phyloP scores from a whole-genome alignment of 2,888 invertebrate genomes.

The Trichogramma evanescens region DNA sequence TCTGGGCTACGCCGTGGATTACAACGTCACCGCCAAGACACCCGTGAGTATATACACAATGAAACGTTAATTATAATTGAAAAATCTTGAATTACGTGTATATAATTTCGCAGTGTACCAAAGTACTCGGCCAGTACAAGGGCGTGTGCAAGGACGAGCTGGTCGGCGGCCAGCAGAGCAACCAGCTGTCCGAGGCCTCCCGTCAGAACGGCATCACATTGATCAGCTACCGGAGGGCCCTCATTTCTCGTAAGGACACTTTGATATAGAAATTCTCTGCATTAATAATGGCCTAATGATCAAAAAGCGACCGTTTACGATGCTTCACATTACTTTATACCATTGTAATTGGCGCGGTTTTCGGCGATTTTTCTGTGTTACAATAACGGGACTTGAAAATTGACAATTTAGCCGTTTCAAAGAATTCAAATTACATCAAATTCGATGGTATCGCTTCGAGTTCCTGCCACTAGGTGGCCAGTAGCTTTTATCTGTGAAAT shows the following conservation, averaged over 20 bases:
- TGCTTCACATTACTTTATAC: not conserved
- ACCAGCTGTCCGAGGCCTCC: conserved; percentile 69
- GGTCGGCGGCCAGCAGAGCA: conserved; percentile 75
- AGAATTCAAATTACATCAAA: too few relatives aligned
- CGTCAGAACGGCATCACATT: conserved; percentile 70
- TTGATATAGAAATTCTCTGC: not conserved
- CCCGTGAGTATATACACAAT: conserved; percentile 54
- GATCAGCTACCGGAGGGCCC: conserved; percentile 69
- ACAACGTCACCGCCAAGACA: conserved; percentile 75
- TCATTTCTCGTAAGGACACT: conserved; percentile 61
- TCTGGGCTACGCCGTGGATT: conserved; percentile 71
- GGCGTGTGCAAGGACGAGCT: conserved; percentile 80
- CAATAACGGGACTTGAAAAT: too few relatives aligned
- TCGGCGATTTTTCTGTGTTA: too few relatives aligned
- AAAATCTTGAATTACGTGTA: not conserved
- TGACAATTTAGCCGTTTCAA: too few relatives aligned
- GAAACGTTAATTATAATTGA: not conserved
- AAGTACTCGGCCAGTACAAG: conserved; percentile 75
- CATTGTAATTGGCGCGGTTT: too few relatives aligned
- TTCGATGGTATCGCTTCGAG: too few relatives aligned
- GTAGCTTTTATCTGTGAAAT: too few relatives aligned
- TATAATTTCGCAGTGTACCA: conserved; percentile 60
- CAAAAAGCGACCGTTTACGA: too few relatives aligned
- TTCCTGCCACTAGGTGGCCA: too few relatives aligned
- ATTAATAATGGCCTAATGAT: not conserved